phyloP scores from a whole-genome alignment of 2,888 invertebrate genomes.

The Orthosia cruda region DNA sequence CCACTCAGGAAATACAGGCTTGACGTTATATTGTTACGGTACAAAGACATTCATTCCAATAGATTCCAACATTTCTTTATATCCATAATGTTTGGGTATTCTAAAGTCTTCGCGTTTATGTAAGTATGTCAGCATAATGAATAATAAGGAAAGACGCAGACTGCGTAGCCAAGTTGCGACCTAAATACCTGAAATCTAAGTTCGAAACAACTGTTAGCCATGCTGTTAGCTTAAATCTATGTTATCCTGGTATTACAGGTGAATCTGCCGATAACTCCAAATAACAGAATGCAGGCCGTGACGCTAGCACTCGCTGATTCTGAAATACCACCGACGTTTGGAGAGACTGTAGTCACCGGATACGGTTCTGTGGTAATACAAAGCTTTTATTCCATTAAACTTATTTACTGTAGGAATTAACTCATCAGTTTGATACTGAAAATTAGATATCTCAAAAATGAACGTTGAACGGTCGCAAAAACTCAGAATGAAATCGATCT shows the following conservation, averaged over 20 bases:
- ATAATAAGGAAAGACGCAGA: slow-evolving; percentile 1
- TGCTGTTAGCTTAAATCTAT: slow-evolving; percentile 28
- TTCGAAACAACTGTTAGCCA: no score
- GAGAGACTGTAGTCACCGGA: slow-evolving; percentile 87
- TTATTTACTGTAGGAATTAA: neutral
- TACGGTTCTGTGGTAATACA: slow-evolving; percentile 86
- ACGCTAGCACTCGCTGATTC: slow-evolving; percentile 75
- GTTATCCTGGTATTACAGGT: slow-evolving; percentile 74
- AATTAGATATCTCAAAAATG: neutral
- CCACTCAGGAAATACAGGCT: no score
- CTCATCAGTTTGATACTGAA: neutral
- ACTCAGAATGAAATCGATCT: neutral
- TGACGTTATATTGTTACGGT: neutral
- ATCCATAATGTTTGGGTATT: neutral
- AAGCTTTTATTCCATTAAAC: slow-evolving; percentile 15
- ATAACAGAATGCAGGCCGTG: slow-evolving; percentile 80
- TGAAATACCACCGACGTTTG: slow-evolving; percentile 80
- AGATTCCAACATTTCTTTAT: neutral
- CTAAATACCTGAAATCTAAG: slow-evolving; percentile 8
- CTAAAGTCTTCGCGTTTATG: neutral
- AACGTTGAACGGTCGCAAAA: neutral
- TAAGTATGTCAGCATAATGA: neutral
- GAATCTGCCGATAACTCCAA: slow-evolving; percentile 79
- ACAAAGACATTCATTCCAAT: neutral
- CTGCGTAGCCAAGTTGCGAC: no score